Evolutionary conservation across 2,113 vertebrate genomes (phyloP).

Genomic region (Marmota flaviventris): DNA sequence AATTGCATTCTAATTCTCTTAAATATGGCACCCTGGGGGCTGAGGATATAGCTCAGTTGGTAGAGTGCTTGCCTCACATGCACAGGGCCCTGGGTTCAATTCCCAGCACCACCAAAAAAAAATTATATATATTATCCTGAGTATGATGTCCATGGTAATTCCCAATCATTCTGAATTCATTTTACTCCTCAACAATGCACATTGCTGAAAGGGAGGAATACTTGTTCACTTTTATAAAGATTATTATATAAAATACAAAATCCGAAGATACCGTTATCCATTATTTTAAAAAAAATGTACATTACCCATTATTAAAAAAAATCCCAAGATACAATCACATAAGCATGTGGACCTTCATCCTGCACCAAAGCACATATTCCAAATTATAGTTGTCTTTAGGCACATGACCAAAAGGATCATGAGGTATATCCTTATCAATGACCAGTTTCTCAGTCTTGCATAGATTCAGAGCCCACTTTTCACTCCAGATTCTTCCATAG

Average conservation of each 20-base stretch:
- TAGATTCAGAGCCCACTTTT: not conserved
- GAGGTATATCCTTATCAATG: not conserved
- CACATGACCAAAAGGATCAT: not conserved
- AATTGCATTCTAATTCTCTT: not conserved
- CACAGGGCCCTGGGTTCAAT: too few relatives aligned
- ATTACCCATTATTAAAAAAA: not conserved
- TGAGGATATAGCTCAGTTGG: too few relatives aligned
- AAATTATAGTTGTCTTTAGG: not conserved
- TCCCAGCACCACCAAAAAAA: too few relatives aligned
- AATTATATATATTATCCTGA: not conserved
- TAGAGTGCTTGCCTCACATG: too few relatives aligned
- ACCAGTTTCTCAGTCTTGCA: not conserved
- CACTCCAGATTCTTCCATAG: constrained; percentile 55
- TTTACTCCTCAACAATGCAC: not conserved
- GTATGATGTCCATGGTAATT: not conserved
- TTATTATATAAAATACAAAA: constrained; percentile 7
- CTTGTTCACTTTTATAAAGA: not conserved
- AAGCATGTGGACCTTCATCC: not conserved
- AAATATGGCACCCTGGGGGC: not conserved
- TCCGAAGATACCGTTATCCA: not conserved
- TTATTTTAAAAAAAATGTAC: not conserved
- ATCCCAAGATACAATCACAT: not conserved
- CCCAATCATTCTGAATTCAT: not conserved
- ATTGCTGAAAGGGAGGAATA: not conserved
- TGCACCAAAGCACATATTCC: not conserved